These are phyloP conservation scores for Leptinotarsa defecta DNA, from an alignment of 1,140 invertebrate genomes.

Conservation along the genomic window DNA sequence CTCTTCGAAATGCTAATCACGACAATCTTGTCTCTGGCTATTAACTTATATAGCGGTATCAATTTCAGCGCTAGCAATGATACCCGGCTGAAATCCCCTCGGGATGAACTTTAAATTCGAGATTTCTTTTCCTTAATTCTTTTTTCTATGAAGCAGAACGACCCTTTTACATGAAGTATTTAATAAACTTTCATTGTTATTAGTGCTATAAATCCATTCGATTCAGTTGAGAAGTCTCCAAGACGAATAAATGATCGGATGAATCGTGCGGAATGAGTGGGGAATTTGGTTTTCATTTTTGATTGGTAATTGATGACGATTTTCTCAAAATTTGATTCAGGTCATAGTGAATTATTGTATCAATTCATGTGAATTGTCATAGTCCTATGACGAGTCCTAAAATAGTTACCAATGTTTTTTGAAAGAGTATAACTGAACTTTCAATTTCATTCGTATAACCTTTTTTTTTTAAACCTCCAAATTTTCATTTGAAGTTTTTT, in stretches of 20 bases:
- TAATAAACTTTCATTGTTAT: slow-evolving; percentile 39
- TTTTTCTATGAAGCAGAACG: slow-evolving; percentile 38
- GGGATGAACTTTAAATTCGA: slow-evolving; percentile 41
- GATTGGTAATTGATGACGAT: too few relatives aligned
- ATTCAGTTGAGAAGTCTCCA: background rate
- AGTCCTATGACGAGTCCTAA: too few relatives aligned
- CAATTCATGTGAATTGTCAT: too few relatives aligned
- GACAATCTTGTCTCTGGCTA: slow-evolving; percentile 53
- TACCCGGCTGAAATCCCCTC: slow-evolving; percentile 40
- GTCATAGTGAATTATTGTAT: too few relatives aligned
- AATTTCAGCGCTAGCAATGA: slow-evolving; percentile 45
- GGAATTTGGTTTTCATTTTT: background rate
- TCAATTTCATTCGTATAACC: too few relatives aligned
- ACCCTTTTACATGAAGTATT: slow-evolving; percentile 42
- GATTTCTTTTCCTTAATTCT: slow-evolving; percentile 43
- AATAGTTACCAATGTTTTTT: too few relatives aligned
- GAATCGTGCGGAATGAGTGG: background rate
- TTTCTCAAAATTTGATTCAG: too few relatives aligned
- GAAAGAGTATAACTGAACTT: too few relatives aligned
- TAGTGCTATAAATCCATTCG: slow-evolving; percentile 16
- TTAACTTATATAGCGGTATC: slow-evolving; percentile 55
- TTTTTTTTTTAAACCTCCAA: too few relatives aligned
- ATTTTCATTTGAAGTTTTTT: too few relatives aligned
- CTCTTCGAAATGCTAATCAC: slow-evolving; percentile 47
- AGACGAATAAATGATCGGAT: background rate